Evolutionary conservation across 1,140 invertebrate species (phyloP).

Genomic region (Drosophila insularis): DNA sequence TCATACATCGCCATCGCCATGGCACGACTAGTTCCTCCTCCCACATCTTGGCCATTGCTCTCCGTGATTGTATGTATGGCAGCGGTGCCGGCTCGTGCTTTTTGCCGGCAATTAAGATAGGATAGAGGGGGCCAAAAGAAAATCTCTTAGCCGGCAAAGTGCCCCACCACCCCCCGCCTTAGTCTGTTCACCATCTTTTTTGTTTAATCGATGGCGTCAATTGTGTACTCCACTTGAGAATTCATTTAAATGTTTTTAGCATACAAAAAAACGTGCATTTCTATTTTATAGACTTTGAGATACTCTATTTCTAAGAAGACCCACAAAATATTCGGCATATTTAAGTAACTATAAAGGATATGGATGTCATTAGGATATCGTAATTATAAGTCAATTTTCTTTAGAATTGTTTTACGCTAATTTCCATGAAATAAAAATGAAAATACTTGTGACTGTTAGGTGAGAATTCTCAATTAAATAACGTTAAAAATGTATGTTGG

Average conservation of each 20-base stretch:
- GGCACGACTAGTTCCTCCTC: not conserved
- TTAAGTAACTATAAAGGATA: no score
- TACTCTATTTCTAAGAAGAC: no score
- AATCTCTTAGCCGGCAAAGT: slow-evolving; percentile 12
- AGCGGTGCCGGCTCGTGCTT: not conserved
- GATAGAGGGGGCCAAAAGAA: not conserved
- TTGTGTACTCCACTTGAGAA: slow-evolving; percentile 59
- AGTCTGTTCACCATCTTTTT: slow-evolving; percentile 20
- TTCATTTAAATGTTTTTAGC: slow-evolving; percentile 3
- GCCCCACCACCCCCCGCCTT: not conserved
- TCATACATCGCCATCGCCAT: slow-evolving; percentile 14
- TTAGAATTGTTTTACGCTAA: no score
- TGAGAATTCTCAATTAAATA: no score
- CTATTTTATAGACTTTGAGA: no score
- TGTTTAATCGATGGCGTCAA: slow-evolving; percentile 76
- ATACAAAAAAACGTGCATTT: not conserved
- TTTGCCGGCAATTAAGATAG: slow-evolving; percentile 29
- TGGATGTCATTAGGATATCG: no score
- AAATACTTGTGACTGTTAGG: no score
- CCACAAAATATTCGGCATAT: no score
- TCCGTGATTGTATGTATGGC: not conserved
- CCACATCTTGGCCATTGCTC: not conserved
- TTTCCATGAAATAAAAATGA: no score
- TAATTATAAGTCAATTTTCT: no score
- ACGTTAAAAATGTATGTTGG: no score